Base-by-base conservation (phyloP, 2,888 invertebrate species). In the Crocallis elinguaria region DNA sequence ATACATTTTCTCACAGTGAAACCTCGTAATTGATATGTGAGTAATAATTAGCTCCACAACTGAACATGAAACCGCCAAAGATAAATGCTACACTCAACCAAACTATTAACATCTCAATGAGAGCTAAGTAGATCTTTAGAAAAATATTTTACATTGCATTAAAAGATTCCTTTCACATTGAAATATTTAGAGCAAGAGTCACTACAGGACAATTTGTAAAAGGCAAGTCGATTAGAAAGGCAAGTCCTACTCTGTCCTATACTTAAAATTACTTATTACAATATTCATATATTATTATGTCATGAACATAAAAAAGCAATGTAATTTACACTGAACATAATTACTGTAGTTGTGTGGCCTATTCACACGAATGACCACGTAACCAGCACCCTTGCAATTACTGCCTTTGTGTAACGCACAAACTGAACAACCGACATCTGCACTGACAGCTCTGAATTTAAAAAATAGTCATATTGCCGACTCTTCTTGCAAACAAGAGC, bases 171-270 rank as follows among this genome's bases (percentile, higher is more conserved):
- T 67, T 66, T 56, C 58, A 67, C 68, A 66, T 48, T 27, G 7
- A 36, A 46, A 39, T 25, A 27, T 46, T 46, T 17, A 63, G 59
- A 66, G 62, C 66, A 73, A 76, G 72, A 76, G 71, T 77, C 66
- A 67, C 73, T 76, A 79, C 62, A 65, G 72, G 70, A 51, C 75
- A 75, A 73, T 76, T 77, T 66, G 72, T 70, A 77, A 76, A 84
- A 84, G 84, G 85, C 87, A 87, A 84, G 86, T 81, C 69, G 73
- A 77, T 81, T 71, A 78, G 73, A 81, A 86, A 85, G 86, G 86
- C 87, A 86, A 86, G 82, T 84, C 71, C 73, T 77, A 78, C 70
- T 80, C 75, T 79, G 76, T 77, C 70, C 75, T 73, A 70, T 73
- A 71, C 66, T 72, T 75, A 69, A 72, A 71, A 69, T 67, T 72